Evolutionary conservation across 2,797 vertebrate species (phyloP).

Genomic region (Rhinella marina): DNA sequence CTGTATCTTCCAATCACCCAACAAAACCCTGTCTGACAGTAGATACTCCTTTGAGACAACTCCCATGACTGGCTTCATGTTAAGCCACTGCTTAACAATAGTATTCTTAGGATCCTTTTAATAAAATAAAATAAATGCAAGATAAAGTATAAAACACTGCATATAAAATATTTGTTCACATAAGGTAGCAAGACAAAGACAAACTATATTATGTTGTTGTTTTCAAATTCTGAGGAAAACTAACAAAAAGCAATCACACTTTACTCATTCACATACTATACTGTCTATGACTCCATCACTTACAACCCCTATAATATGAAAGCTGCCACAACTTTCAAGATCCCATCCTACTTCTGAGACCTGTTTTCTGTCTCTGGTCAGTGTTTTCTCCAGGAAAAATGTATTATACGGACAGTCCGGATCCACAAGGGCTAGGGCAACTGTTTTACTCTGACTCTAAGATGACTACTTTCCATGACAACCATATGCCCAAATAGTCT

Average conservation of each 20-base stretch:
- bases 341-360: not conserved
- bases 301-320: not conserved
- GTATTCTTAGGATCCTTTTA: conserved; percentile 73
- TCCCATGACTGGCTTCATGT: conserved; percentile 65
- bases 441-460: not conserved
- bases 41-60: conserved; percentile 69
- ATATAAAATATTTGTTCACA: not conserved
- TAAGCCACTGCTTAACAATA: conserved; percentile 72
- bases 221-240: not conserved
- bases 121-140: not conserved
- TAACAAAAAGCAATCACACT: not conserved
- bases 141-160: not conserved
- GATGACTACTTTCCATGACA: not conserved
- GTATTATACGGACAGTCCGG: too few species aligned
- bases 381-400: too few species aligned
- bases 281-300: too few species aligned
- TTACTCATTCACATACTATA: not conserved
- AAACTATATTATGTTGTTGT: not conserved
- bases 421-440: too few species aligned
- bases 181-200: not conserved
- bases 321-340: not conserved
- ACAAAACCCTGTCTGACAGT: conserved; percentile 72
- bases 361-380: too few species aligned
- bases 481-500: not conserved
- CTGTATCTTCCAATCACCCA: conserved; percentile 74